Evolutionary conservation across 2,797 vertebrate species (phyloP).

Genomic region (Poecilia picta): DNA sequence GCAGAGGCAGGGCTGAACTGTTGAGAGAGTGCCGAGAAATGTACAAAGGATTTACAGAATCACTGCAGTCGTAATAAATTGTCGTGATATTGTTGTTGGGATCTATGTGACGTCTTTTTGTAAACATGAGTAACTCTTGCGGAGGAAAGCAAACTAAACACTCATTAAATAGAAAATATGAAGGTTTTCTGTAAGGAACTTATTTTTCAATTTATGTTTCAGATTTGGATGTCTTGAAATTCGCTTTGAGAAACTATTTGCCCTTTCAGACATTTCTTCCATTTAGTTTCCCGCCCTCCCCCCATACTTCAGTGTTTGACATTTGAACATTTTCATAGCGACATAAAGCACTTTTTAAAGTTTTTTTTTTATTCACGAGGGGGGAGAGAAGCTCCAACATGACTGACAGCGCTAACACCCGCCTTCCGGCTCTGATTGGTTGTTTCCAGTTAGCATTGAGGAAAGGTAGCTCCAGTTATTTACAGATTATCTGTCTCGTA

Average conservation of each 20-base stretch:
- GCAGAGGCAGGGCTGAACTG: constrained; percentile 85
- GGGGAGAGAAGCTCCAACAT: not conserved
- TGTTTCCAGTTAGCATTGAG: too few relatives aligned
- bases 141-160: not conserved
- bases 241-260: not conserved
- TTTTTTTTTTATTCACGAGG: not conserved
- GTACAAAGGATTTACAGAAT: constrained; percentile 4
- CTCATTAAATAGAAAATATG: not conserved
- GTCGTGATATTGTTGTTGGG: not conserved
- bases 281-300: too few relatives aligned
- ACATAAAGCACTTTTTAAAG: not conserved
- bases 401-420: too few relatives aligned
- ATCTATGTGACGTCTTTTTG: not conserved
- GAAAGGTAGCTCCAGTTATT: too few relatives aligned
- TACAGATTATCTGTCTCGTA: too few relatives aligned
- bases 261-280: not conserved
- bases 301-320: not conserved
- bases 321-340: not conserved
- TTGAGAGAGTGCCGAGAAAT: not conserved
- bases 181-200: not conserved
- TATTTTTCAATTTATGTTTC: not conserved
- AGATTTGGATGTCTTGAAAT: not conserved
- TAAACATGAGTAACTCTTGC: not conserved
- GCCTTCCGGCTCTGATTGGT: too few relatives aligned
- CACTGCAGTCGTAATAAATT: constrained; percentile 60